Evolutionary conservation across 2,113 vertebrate genomes (phyloP), one percentile per base, ranked within the genome.

Genomic region (Pomatorhinus ruficollis): DNA sequence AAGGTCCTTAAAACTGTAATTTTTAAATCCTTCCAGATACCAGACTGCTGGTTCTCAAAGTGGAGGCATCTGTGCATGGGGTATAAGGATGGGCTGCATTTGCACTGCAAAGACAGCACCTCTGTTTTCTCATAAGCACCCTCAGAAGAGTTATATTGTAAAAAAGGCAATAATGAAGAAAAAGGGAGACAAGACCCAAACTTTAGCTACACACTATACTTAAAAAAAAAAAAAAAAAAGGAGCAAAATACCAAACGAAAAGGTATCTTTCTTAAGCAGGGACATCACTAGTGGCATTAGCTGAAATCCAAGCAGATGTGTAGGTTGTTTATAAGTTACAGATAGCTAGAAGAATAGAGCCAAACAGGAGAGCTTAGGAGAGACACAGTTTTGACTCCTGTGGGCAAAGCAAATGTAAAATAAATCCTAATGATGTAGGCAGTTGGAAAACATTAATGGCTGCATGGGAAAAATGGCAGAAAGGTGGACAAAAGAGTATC

Each of bases 31-130:
- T 35, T 56, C 23, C 22, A 68, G 57, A 40, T 11, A 65, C 19
- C n/a, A 40, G 56, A 15, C 37, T 61, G n/a, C 22, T 76, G 25
- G 21, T 60, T 92, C 20, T 22, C 44, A 30, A 2, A 52, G 27
- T 4, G 11, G 35, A 35, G 17, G 25, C 23, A 81, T 35, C 42
- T 25, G n/a, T 0, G 0, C 40, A 82, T 6, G 1, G 22, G 9
- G 33, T 9, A 71, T 56, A 87, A 83, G 17, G 12, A 71, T 44
- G 31, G 21, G 12, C 21, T 84, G 7, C 47, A 37, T 42, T 63
- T 68, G 19, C 49, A 71, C 20, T 40, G 33, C 59, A 81, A 78
- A 89, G 44, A 66, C 0, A 0, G n/a, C 5, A 0, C 11, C 31
- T 42, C 50, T 64, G 31, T 64, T 79, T 78, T 54, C 28, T 69